These are phyloP conservation scores for Dynastes hyllus DNA, from an alignment of 2,888 invertebrate genomes.

Conservation along the genomic window DNA sequence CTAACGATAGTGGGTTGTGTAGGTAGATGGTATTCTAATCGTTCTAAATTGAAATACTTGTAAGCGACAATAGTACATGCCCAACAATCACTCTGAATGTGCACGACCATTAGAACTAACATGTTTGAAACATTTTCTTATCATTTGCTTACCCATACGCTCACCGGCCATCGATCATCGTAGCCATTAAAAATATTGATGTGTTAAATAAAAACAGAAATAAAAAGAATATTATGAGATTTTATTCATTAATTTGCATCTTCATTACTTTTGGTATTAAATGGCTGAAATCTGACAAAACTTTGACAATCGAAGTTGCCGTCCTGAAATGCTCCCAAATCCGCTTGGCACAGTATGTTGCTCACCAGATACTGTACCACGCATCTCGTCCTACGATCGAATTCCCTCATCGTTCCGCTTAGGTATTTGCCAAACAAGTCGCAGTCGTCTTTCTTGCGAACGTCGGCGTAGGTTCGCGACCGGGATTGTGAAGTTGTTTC, in stretches of 20 bases:
- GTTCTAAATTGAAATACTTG: too few relatives aligned
- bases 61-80: too few relatives aligned
- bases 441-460: conserved; percentile 17
- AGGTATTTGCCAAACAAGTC: conserved; percentile 41
- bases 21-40: too few relatives aligned
- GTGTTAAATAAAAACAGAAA: too few relatives aligned
- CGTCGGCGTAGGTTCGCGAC: background rate
- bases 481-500: background rate
- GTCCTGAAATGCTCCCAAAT: conserved; percentile 31
- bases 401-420: conserved; percentile 29
- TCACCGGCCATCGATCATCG: too few relatives aligned
- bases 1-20: too few relatives aligned
- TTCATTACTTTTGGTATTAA: background rate
- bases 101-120: too few relatives aligned
- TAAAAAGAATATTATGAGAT: too few relatives aligned
- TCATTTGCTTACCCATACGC: too few relatives aligned
- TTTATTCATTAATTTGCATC: background rate
- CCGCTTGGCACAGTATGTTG: conserved; percentile 44
- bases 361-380: conserved; percentile 31
- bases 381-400: conserved; percentile 22
- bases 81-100: too few relatives aligned
- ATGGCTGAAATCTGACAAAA: background rate
- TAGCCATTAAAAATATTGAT: too few relatives aligned
- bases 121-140: too few relatives aligned
- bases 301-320: conserved; percentile 17